Base-by-base conservation (phyloP, 1,140 invertebrate genomes). In the Aphidius ervi region DNA sequence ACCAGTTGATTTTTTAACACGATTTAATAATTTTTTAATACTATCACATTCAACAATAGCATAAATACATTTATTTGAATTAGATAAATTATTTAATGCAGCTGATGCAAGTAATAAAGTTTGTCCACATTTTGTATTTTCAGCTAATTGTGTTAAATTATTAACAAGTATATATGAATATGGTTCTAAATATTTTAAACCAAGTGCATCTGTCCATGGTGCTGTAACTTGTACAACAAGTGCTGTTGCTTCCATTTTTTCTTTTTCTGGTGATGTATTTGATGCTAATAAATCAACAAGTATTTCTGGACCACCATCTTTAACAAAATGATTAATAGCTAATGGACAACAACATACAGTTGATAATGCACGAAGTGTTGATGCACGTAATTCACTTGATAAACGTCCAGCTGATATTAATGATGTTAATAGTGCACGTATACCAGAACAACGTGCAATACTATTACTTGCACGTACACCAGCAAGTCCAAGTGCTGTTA, bases 191-290 rank as follows among this genome's bases (percentile, higher is more conserved):
- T 76, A 59, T 0, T 67, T 62, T 1, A 78, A 55, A 20, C 76
- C 78, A 0, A 65, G 46, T 2, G 69, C 81, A 40, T 88, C 83
- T 2, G 87, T 82, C 82, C 85, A 88, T 5, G 87, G 86, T 8
- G 87, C 87, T 8, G 88, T 90, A 53, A 90, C 82, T 69, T 91
- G 89, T 0, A 88, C 87, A 4, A 91, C 69, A 2, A 90, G 81
- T 0, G 88, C 87, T 0, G 87, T 84, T 1, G 87, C 87, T 73
- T 91, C 89, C 43, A 79, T 79, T 43, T 78, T 75, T 56, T 86
- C 84, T 5, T 70, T 72, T 63, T 87, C 84, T 9, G 77, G 69
- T 0, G 71, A 62, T 0, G 64, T 55, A 5, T 67, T 63, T 1
- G 71, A 68, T 0, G 73, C 67, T 3, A 89, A 68, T 5, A 88